phyloP scores from a whole-genome alignment of 2,888 invertebrate species.

The Ephialtes manifestator region DNA sequence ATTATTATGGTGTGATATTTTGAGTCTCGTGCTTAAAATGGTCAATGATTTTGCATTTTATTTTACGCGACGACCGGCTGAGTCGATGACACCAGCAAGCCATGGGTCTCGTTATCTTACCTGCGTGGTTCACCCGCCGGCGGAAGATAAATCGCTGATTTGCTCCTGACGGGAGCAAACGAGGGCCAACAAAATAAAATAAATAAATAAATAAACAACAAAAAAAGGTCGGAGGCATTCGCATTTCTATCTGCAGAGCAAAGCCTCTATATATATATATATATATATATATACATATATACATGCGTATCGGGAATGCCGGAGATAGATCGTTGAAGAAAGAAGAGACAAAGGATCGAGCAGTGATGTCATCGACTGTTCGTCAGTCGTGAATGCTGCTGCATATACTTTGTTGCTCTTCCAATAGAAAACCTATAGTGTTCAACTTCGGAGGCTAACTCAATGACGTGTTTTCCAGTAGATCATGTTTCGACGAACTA shows the following conservation, averaged over 20 bases:
- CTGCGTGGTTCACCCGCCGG: slow-evolving; percentile 33
- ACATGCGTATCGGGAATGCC: slow-evolving; percentile 43
- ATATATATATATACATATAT: too few relatives aligned
- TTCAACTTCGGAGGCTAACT: slow-evolving; percentile 4
- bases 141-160: slow-evolving; percentile 44
- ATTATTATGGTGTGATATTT: background rate
- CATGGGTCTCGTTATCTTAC: slow-evolving; percentile 54
- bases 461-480: slow-evolving; percentile 26
- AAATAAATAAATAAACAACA: too few relatives aligned
- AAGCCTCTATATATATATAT: background rate
- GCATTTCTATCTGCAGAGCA: slow-evolving; percentile 12
- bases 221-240: slow-evolving; percentile 13
- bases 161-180: slow-evolving; percentile 24
- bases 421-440: background rate
- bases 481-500: slow-evolving; percentile 21
- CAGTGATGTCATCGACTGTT: slow-evolving; percentile 57
- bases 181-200: too few relatives aligned
- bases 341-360: slow-evolving; percentile 60
- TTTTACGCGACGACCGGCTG: slow-evolving; percentile 23
- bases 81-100: slow-evolving; percentile 62
- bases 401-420: background rate
- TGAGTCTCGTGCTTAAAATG: background rate
- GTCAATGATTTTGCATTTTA: slow-evolving; percentile 17
- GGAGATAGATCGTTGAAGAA: slow-evolving; percentile 43
- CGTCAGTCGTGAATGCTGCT: slow-evolving; percentile 32